Percentiles rank a stretch among this genome's conserved stretches.
Conservation (phyloP, 2,113 vertebrate genomes). For the Syrmaticus mikado region DNA sequence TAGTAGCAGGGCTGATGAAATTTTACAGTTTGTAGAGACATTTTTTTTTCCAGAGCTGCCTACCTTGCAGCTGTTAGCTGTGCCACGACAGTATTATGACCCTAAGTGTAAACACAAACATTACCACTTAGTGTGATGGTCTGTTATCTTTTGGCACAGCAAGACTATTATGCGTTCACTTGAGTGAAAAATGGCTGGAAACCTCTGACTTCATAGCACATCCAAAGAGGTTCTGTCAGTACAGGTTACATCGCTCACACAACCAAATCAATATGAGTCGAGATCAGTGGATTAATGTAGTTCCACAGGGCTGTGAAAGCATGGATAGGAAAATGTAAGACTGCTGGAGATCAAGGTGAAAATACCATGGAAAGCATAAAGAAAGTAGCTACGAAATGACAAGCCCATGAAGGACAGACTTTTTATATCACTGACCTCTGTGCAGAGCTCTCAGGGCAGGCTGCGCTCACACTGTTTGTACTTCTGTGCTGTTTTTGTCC, state of each 20-base stretch:
- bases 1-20: neutral
- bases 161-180: neutral
- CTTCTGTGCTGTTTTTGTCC: neutral
- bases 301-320: neutral
- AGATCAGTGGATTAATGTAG: neutral
- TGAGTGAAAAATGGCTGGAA: neutral
- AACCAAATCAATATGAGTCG: neutral
- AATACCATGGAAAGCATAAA: neutral
- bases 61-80: neutral
- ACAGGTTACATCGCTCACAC: neutral
- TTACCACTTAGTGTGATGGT: neutral
- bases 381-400: neutral
- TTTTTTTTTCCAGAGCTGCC: neutral
- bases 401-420: neutral
- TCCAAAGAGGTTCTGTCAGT: neutral
- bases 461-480: rapidly evolving
- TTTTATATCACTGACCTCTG: neutral
- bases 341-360: neutral
- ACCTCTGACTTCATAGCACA: neutral
- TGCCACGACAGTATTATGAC: neutral
- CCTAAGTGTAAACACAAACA: neutral
- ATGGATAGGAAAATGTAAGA: neutral
- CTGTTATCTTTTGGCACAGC: neutral
- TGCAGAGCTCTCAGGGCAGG: neutral
- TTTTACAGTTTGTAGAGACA: neutral